These are phyloP conservation scores for Oxyteleia sp. DNA, from an alignment of 2,888 invertebrate species.

Conservation along the genomic window DNA sequence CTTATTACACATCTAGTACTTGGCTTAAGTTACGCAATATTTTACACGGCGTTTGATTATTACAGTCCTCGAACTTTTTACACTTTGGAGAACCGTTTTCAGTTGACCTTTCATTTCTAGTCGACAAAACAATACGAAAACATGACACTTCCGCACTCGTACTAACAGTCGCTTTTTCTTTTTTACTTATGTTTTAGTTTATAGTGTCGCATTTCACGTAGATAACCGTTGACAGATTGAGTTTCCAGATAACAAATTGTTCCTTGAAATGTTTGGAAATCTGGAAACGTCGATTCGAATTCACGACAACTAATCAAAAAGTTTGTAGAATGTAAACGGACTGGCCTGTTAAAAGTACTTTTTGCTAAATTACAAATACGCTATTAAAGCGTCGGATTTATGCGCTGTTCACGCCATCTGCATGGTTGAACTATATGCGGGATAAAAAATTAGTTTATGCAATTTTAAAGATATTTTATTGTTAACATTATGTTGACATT, in stretches of 20 bases:
- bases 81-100: too few species aligned
- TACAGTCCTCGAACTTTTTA: too few species aligned
- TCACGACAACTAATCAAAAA: conserved; percentile 13
- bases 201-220: conserved; percentile 51
- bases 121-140: not conserved
- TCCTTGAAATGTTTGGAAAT: conserved; percentile 34
- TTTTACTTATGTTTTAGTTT: conserved; percentile 47
- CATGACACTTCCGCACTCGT: not conserved
- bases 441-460: too few species aligned
- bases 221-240: conserved; percentile 31
- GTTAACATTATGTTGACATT: too few species aligned
- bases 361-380: conserved; percentile 33
- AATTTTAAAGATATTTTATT: too few species aligned
- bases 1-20: too few species aligned
- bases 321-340: conserved; percentile 11
- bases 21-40: too few species aligned
- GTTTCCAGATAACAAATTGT: conserved; percentile 20
- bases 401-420: too few species aligned
- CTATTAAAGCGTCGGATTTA: too few species aligned
- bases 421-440: too few species aligned
- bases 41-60: too few species aligned
- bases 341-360: conserved; percentile 2
- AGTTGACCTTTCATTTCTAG: not conserved
- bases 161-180: conserved; percentile 30
- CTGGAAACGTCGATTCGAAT: conserved; percentile 1